phyloP scores from a whole-genome alignment of 2,888 invertebrate species.

The Sepiola atlantica region DNA sequence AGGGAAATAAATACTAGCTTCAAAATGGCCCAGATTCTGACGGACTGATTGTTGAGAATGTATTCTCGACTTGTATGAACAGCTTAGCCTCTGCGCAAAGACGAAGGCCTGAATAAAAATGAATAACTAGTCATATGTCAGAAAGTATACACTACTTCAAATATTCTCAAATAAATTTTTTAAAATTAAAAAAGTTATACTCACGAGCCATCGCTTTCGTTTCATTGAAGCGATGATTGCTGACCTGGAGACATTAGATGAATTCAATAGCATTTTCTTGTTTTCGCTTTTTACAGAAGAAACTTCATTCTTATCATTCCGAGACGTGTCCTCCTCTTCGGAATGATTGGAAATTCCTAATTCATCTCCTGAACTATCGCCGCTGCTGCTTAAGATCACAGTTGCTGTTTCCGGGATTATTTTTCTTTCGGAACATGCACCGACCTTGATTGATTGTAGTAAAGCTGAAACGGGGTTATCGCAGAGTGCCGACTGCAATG shows the following conservation, averaged over 20 bases:
- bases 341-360: background rate
- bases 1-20: too few species aligned
- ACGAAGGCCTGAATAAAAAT: too few species aligned
- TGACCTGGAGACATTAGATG: background rate
- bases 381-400: background rate
- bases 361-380: background rate
- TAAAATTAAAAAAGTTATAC: background rate
- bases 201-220: background rate
- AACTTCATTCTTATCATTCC: background rate
- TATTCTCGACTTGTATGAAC: too few species aligned
- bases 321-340: background rate
- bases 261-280: background rate
- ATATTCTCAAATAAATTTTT: too few species aligned
- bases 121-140: too few species aligned
- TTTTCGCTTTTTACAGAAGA: background rate
- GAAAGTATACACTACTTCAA: too few species aligned
- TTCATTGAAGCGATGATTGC: background rate
- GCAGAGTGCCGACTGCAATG: background rate
- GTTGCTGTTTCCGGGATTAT: background rate
- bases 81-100: too few species aligned
- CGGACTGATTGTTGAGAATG: too few species aligned
- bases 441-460: background rate
- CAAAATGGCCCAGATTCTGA: too few species aligned
- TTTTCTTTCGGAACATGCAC: background rate
- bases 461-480: background rate